Evolutionary conservation across 2,888 invertebrate genomes (phyloP).

Genomic region (Apodemia duryi): DNA sequence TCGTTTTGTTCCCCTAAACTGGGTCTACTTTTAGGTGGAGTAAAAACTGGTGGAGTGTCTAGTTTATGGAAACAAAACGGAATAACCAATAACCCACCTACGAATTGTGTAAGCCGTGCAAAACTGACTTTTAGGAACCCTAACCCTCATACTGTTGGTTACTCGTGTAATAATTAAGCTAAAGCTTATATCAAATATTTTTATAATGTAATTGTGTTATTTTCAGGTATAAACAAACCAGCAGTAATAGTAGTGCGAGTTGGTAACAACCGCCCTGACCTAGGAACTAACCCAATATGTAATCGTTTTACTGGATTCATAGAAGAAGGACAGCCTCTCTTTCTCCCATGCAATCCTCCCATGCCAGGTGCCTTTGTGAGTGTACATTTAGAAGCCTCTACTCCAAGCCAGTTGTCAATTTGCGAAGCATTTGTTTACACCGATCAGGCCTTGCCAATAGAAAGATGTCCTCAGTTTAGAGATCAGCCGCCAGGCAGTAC

Average conservation of each 20-base stretch:
- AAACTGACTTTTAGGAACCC: too few relatives aligned
- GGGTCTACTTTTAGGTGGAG: too few relatives aligned
- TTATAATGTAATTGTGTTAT: neutral
- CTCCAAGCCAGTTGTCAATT: conserved; percentile 88
- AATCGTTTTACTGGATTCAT: conserved; percentile 92
- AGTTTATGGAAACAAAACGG: too few relatives aligned
- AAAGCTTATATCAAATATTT: neutral
- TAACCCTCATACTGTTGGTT: too few relatives aligned
- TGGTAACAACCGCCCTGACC: conserved; percentile 94
- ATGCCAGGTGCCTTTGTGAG: conserved; percentile 97
- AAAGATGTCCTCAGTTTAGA: conserved; percentile 94
- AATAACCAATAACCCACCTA: too few relatives aligned
- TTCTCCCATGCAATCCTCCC: conserved; percentile 95
- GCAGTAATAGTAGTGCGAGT: conserved; percentile 94
- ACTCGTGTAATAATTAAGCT: neutral
- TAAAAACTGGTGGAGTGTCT: too few relatives aligned
- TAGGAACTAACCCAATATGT: conserved; percentile 94
- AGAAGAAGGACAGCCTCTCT: conserved; percentile 94
- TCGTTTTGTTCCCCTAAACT: too few relatives aligned
- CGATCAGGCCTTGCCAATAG: conserved; percentile 93
- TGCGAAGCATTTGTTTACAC: conserved; percentile 97
- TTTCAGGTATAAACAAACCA: conserved; percentile 84
- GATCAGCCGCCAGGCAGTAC: conserved; percentile 96
- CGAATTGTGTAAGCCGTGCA: too few relatives aligned
- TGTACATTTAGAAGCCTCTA: conserved; percentile 89